phyloP scores from a whole-genome alignment of 35 echinoderm and acorn worm genomes.

The Heliocidaris tuberculata region DNA sequence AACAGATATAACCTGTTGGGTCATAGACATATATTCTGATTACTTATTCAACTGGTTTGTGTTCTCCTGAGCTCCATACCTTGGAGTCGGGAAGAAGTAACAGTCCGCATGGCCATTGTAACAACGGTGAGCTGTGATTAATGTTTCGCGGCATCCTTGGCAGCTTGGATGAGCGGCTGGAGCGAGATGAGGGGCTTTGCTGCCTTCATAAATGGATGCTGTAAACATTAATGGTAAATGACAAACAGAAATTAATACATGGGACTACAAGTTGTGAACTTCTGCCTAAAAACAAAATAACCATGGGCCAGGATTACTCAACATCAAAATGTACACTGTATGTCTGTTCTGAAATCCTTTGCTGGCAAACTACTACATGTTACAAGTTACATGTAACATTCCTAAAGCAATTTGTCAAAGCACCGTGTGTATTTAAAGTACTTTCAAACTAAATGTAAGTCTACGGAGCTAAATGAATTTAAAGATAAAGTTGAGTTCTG shows the following conservation, averaged over 20 bases:
- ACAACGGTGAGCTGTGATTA: slow-evolving; percentile 19
- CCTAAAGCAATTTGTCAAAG: too few species aligned
- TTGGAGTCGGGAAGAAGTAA: neutral
- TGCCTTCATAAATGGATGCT: slow-evolving; percentile 94
- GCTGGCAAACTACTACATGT: too few species aligned
- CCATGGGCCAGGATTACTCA: too few species aligned
- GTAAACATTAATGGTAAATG: slow-evolving; percentile 44
- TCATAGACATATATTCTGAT: neutral
- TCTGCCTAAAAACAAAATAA: too few species aligned
- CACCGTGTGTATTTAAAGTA: too few species aligned
- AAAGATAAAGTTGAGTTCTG: too few species aligned
- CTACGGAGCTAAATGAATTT: too few species aligned
- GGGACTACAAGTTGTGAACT: too few species aligned
- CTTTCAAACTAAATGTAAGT: too few species aligned
- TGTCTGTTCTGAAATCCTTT: too few species aligned
- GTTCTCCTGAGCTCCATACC: neutral
- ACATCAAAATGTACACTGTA: too few species aligned
- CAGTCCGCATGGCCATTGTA: neutral
- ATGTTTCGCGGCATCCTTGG: slow-evolving; percentile 81
- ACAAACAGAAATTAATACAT: neutral
- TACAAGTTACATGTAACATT: too few species aligned
- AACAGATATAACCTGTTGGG: neutral
- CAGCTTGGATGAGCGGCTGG: slow-evolving; percentile 83
- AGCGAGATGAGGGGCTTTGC: slow-evolving; percentile 87
- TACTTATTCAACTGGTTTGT: neutral